A percentile compares a stretch with the other conserved stretches of the same genome.
Conservation (phyloP, 2,113 vertebrate species). For the Perognathus longimembris region DNA sequence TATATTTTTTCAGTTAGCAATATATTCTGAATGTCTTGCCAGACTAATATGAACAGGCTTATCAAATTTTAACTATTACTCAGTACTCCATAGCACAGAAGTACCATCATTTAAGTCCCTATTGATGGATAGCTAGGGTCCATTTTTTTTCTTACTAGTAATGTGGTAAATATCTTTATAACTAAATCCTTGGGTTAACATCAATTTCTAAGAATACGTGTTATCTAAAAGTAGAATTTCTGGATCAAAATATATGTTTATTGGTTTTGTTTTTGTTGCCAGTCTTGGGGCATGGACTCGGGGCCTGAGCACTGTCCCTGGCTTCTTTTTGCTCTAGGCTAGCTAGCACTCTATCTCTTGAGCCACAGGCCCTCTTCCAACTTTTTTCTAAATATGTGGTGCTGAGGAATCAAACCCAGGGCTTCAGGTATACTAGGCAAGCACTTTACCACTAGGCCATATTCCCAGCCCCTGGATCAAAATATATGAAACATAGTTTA, state of each 20-base stretch:
- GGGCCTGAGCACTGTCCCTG: too few relatives aligned
- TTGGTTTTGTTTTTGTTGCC: too few relatives aligned
- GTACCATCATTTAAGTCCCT: neutral
- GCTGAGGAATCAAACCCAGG: too few relatives aligned
- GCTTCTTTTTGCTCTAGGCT: too few relatives aligned
- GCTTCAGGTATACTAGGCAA: too few relatives aligned
- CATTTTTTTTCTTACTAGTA: neutral
- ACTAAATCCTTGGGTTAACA: constrained; percentile 10
- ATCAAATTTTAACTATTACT: neutral
- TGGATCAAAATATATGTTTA: neutral
- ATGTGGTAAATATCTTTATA: neutral
- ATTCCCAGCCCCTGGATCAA: too few relatives aligned
- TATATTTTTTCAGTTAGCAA: constrained; percentile 10
- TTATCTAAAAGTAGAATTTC: neutral
- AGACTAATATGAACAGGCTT: neutral
- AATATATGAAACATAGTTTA: neutral
- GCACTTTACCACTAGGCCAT: too few relatives aligned
- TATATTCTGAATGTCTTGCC: neutral
- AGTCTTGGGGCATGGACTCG: too few relatives aligned
- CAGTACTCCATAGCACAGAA: neutral
- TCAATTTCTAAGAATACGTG: neutral
- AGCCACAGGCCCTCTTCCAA: too few relatives aligned
- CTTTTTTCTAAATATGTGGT: too few relatives aligned
- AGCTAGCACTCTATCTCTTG: too few relatives aligned
- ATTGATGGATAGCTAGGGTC: neutral